phyloP scores from a whole-genome alignment of 2,888 invertebrate genomes.

The Machimus rusticus region DNA sequence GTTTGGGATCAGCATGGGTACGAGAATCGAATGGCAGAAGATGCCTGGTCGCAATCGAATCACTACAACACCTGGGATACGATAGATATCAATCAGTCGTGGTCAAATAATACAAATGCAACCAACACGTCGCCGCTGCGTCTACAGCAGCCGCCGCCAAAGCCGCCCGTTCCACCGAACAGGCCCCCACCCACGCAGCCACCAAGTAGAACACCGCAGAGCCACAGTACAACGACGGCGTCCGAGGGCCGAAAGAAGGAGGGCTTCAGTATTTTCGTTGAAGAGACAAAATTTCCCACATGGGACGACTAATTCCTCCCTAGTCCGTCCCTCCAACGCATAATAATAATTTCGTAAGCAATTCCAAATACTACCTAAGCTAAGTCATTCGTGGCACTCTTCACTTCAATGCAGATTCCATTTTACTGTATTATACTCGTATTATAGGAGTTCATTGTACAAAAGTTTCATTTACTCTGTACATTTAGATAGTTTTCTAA shows the following conservation, averaged over 20 bases:
- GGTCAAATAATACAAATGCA: slow-evolving; percentile 58
- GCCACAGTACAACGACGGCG: slow-evolving; percentile 49
- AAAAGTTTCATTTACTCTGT: slow-evolving; percentile 28
- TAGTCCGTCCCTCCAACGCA: background rate
- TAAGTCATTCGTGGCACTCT: background rate
- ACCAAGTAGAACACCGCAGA: slow-evolving; percentile 49
- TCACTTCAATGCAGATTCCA: background rate
- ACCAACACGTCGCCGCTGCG: slow-evolving; percentile 42
- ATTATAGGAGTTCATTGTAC: slow-evolving; percentile 9
- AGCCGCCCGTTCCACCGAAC: slow-evolving; percentile 48
- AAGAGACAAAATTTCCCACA: slow-evolving; percentile 69
- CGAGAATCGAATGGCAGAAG: slow-evolving; percentile 48
- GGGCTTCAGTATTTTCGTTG: slow-evolving; percentile 66
- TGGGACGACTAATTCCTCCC: slow-evolving; percentile 70
- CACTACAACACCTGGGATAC: slow-evolving; percentile 49
- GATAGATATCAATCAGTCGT: slow-evolving; percentile 59
- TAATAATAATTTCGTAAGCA: background rate
- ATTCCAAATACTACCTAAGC: slow-evolving; percentile 8
- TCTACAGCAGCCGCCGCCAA: slow-evolving; percentile 48
- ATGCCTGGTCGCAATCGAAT: slow-evolving; percentile 51
- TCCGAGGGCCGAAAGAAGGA: slow-evolving; percentile 50
- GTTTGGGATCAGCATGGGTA: slow-evolving; percentile 62
- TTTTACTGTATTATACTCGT: slow-evolving; percentile 15
- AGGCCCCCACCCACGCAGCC: slow-evolving; percentile 52
- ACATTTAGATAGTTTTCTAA: slow-evolving; percentile 34